A percentile compares a stretch with the other conserved stretches of the same genome.
These are phyloP conservation scores for Temnothorax nylanderi DNA, from an alignment of 1,140 invertebrate genomes.

Conservation along the genomic window DNA sequence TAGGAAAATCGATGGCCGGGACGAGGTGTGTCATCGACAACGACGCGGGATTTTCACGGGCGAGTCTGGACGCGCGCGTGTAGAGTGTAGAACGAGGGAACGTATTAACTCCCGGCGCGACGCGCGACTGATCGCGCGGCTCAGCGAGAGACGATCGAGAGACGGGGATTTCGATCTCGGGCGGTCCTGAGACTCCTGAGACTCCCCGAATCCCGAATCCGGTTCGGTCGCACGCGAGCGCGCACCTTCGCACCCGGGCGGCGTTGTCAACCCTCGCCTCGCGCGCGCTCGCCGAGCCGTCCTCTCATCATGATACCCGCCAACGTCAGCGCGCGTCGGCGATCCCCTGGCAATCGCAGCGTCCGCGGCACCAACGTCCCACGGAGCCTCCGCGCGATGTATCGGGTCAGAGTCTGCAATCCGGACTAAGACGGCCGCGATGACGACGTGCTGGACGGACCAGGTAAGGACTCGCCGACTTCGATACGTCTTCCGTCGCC, in stretches of 20 bases:
- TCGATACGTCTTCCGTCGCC: not conserved
- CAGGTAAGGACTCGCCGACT: not conserved
- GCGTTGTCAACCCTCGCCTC: not conserved
- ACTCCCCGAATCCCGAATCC: not conserved
- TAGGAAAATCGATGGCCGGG: slow-evolving; percentile 34
- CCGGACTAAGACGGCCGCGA: slow-evolving; percentile 57
- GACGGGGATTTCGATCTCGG: not conserved
- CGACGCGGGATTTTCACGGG: slow-evolving; percentile 13
- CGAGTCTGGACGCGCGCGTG: not conserved
- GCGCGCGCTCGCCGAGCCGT: not conserved
- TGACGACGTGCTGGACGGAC: slow-evolving; percentile 18
- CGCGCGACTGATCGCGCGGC: not conserved
- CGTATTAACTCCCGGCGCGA: not conserved
- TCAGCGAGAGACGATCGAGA: not conserved
- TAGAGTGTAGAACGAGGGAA: not conserved
- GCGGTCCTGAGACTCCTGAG: too few species aligned
- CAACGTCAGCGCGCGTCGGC: not conserved
- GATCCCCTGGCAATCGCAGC: slow-evolving; percentile 4
- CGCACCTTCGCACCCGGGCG: not conserved
- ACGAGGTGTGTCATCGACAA: slow-evolving; percentile 39
- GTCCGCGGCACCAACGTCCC: slow-evolving; percentile 26
- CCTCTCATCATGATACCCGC: slow-evolving; percentile 51
- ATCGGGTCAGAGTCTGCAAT: slow-evolving; percentile 59
- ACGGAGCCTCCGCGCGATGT: slow-evolving; percentile 20
- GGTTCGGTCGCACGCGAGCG: not conserved